Percentiles rank a stretch among this genome's conserved stretches.
Evolutionary conservation across 2,888 invertebrate genomes (phyloP).

Genomic region (Dendrolimus pini): DNA sequence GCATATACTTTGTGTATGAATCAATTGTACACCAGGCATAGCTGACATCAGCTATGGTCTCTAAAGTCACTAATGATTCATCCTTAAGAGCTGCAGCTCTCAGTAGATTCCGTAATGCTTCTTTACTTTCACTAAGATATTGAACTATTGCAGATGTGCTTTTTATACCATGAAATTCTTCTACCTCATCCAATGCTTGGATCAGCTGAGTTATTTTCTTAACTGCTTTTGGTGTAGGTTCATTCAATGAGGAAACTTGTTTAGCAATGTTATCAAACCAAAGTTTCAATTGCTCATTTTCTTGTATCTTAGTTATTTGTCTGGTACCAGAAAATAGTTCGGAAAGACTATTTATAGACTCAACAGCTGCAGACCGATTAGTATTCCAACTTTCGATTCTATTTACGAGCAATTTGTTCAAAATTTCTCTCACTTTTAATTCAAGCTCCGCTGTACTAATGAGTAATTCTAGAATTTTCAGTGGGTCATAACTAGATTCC

Average conservation of each 20-base stretch:
- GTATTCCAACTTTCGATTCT: conserved; percentile 86
- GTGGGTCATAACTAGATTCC: conserved; percentile 86
- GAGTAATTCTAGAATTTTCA: conserved; percentile 85
- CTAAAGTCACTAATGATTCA: conserved; percentile 91
- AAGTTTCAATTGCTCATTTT: conserved; percentile 89
- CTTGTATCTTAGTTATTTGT: conserved; percentile 90
- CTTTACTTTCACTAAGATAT: conserved; percentile 89
- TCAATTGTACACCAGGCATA: conserved; percentile 97
- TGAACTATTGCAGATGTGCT: conserved; percentile 94
- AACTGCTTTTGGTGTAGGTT: conserved; percentile 85
- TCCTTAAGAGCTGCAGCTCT: conserved; percentile 93
- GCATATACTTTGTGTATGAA: conserved; percentile 92
- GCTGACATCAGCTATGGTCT: conserved; percentile 95
- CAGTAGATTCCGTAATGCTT: conserved; percentile 90
- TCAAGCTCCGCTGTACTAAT: conserved; percentile 95
- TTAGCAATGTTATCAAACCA: conserved; percentile 95
- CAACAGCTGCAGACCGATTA: conserved; percentile 85
- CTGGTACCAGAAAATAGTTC: conserved; percentile 94
- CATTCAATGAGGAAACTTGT: conserved; percentile 86
- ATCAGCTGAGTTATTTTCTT: conserved; percentile 94
- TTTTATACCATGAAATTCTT: conserved; percentile 96
- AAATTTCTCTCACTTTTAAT: conserved; percentile 88
- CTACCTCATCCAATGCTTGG: conserved; percentile 95
- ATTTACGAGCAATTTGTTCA: conserved; percentile 82
- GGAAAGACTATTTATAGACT: conserved; percentile 88